Base-by-base conservation (phyloP, 2,113 vertebrate species). In the Ifrita kowaldi region DNA sequence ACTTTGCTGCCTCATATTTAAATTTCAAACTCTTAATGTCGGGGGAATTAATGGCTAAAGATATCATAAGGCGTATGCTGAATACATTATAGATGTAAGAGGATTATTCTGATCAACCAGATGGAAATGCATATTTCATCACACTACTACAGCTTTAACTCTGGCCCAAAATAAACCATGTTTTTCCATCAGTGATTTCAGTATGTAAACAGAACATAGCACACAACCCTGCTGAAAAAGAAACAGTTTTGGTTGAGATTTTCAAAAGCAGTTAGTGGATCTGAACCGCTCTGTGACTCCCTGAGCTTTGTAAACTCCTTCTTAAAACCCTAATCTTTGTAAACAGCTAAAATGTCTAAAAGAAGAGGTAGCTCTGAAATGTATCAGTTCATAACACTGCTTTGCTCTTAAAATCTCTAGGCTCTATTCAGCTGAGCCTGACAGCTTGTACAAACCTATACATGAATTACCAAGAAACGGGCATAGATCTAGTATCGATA, bases 91-190 rank as follows among this genome's bases (percentile, higher is more conserved):
- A 90, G 35, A 92, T 88, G 26, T 96, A 96, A 96, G 92, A 90
- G 92, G 93, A 96, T 96, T 96, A 96, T 90, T 96, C 63, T 86
- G 83, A 96, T 95, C 85, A 96, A 95, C 88, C 96, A 96, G 95
- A 96, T 96, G 93, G 95, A 96, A 96, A 95, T 95, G 49, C 92
- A 95, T 97, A 95, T 95, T 96, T 95, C 95, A 96, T 96, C 75
- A 92, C 47, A 81, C 64, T 70, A 64, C 68, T 67, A 78, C 42
- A 70, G 68, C 76, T 52, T 86, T 90, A 90, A 68, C 63, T 93
- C 30, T 78, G 79, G 30, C 52, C 76, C 71, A 94, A 92, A 96
- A 94, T 90, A 96, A 96, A 93, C 71, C 93, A 32, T 64, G 9
- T 88, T 93, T 92, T 94, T 94, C 52, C 71, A 84, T 90, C 71